A percentile compares a stretch with the other conserved stretches of the same genome.
These are phyloP conservation scores for Prietella phreatophila DNA, from an alignment of 2,113 vertebrate genomes.

Conservation along the genomic window DNA sequence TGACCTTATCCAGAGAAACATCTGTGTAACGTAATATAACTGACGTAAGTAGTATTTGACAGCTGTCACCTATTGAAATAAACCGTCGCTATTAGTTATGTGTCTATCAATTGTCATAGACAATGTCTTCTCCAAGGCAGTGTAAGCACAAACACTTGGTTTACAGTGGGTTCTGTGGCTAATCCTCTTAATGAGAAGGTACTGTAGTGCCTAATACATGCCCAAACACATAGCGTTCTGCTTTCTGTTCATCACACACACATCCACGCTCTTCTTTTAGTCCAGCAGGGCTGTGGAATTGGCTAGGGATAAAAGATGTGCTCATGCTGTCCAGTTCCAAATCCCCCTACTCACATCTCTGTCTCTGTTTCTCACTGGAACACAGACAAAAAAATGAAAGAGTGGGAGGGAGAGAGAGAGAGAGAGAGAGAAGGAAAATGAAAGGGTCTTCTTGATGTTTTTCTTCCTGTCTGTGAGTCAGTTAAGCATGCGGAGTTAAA, in stretches of 20 bases:
- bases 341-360: not conserved
- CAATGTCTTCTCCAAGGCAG: not conserved
- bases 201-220: not conserved
- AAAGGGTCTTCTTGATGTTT: not conserved
- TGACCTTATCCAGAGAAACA: not conserved
- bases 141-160: not conserved
- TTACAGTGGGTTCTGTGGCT: not conserved
- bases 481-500: not conserved
- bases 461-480: slow-evolving; percentile 8
- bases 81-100: not conserved
- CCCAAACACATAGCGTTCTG: not conserved
- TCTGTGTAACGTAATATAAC: not conserved
- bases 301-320: slow-evolving; percentile 35
- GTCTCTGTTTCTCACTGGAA: slow-evolving; percentile 15
- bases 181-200: not conserved
- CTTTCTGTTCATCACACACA: slow-evolving; percentile 11
- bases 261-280: not conserved
- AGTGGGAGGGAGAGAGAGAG: too few species aligned
- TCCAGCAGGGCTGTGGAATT: slow-evolving; percentile 17
- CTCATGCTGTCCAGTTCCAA: not conserved
- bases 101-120: not conserved
- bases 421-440: not conserved
- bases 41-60: not conserved
- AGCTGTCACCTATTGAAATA: not conserved
- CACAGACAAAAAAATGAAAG: slow-evolving; percentile 2